Evolutionary conservation across 1,140 invertebrate species (phyloP).

Genomic region (Papilio polyxenes): DNA sequence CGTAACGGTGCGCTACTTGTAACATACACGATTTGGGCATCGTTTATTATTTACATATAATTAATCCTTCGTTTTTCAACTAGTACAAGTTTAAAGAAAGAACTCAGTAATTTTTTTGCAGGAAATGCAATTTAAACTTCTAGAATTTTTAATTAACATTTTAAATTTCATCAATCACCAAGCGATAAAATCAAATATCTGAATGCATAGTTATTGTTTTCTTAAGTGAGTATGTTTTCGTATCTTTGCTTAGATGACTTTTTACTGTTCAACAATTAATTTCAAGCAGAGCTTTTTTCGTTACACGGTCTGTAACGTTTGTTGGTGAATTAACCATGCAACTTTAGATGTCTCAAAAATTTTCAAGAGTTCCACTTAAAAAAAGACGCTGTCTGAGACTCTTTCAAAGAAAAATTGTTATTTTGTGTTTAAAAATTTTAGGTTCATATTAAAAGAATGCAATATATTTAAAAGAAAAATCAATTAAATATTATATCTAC

Average conservation of each 20-base stretch:
- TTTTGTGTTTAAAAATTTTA: no score
- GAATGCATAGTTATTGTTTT: no score
- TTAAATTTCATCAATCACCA: no score
- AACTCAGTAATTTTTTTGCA: no score
- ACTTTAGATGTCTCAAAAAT: constrained; percentile 11
- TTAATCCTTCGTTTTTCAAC: background rate
- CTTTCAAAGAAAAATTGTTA: background rate
- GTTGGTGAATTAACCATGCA: background rate
- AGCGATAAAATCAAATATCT: no score
- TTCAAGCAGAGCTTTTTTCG: background rate
- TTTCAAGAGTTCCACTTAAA: constrained; percentile 4
- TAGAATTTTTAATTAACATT: no score
- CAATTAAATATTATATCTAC: background rate
- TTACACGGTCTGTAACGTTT: background rate
- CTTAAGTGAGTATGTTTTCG: no score
- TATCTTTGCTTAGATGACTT: background rate
- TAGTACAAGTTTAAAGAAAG: no score
- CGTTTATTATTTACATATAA: background rate
- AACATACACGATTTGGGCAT: background rate
- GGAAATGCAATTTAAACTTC: no score
- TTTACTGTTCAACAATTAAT: background rate
- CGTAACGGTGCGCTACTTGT: background rate
- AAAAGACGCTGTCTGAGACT: background rate
- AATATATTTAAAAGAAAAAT: no score
- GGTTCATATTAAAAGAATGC: no score